Evolutionary conservation across 2,113 vertebrate species (phyloP).

Genomic region (Scomber colias): DNA sequence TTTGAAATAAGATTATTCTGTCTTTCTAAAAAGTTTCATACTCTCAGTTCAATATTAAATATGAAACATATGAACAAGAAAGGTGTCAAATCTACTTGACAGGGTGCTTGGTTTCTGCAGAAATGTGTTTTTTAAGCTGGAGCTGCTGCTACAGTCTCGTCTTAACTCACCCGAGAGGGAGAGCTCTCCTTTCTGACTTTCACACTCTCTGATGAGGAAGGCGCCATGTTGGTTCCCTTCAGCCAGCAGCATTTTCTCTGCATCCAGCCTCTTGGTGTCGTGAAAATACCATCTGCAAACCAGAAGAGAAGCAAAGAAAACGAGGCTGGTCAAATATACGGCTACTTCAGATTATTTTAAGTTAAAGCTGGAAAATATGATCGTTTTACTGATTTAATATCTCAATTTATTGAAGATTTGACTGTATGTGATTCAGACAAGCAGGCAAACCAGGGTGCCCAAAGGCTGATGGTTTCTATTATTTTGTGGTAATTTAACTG

Average conservation of each 20-base stretch:
- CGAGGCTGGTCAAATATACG: not conserved
- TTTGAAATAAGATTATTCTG: not conserved
- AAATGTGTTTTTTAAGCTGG: not conserved
- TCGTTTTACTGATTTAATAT: no score
- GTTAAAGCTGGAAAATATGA: no score
- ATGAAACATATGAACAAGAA: not conserved
- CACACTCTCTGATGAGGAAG: slow-evolving; percentile 93
- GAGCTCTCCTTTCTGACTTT: slow-evolving; percentile 89
- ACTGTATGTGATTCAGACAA: no score
- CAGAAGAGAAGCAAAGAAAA: not conserved
- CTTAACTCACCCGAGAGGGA: slow-evolving; percentile 91
- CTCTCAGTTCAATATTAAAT: not conserved
- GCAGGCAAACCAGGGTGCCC: no score
- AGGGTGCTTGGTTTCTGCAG: not conserved
- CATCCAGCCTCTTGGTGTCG: slow-evolving; percentile 89
- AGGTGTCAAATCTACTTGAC: not conserved
- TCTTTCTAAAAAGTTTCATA: not conserved
- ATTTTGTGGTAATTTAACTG: no score
- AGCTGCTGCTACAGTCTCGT: not conserved
- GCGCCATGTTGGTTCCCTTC: slow-evolving; percentile 86
- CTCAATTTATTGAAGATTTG: no score
- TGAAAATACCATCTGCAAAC: slow-evolving; percentile 94
- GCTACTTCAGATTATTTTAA: no score
- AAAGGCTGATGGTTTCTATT: no score
- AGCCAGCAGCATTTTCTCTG: slow-evolving; percentile 89